These are phyloP conservation scores for Drosophila subquinaria DNA, from an alignment of 2,888 invertebrate species.

Conservation along the genomic window DNA sequence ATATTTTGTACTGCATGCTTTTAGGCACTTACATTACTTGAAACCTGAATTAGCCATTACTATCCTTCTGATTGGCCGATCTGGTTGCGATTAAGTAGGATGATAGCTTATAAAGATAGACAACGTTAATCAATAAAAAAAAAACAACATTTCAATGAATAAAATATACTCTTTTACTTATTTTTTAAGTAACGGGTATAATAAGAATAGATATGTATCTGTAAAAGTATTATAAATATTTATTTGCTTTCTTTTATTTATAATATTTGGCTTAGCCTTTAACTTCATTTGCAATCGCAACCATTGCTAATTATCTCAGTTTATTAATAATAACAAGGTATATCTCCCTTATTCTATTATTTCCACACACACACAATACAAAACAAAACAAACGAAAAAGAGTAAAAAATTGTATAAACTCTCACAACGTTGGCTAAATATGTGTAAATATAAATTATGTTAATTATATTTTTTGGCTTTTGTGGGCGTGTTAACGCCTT, in stretches of 20 bases:
- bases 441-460: conserved; percentile 78
- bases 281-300: conserved; percentile 1
- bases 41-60: too few relatives aligned
- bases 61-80: too few relatives aligned
- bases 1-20: too few relatives aligned
- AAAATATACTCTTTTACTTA: too few relatives aligned
- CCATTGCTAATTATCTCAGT: conserved; percentile 25
- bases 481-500: conserved; percentile 26
- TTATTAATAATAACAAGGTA: conserved; percentile 13
- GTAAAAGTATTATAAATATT: neutral
- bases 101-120: too few relatives aligned
- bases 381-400: neutral
- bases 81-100: too few relatives aligned
- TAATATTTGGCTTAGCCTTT: neutral
- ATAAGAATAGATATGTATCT: too few relatives aligned
- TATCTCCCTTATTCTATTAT: neutral
- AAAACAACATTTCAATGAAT: too few relatives aligned
- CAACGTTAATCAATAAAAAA: too few relatives aligned
- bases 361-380: neutral
- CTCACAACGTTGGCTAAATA: conserved; percentile 61
- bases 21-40: too few relatives aligned
- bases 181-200: too few relatives aligned
- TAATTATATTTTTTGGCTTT: conserved; percentile 65
- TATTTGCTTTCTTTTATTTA: neutral
- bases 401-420: conserved; percentile 9